These are phyloP conservation scores for Ochropleura plecta DNA, from an alignment of 2,888 invertebrate genomes.

Conservation along the genomic window DNA sequence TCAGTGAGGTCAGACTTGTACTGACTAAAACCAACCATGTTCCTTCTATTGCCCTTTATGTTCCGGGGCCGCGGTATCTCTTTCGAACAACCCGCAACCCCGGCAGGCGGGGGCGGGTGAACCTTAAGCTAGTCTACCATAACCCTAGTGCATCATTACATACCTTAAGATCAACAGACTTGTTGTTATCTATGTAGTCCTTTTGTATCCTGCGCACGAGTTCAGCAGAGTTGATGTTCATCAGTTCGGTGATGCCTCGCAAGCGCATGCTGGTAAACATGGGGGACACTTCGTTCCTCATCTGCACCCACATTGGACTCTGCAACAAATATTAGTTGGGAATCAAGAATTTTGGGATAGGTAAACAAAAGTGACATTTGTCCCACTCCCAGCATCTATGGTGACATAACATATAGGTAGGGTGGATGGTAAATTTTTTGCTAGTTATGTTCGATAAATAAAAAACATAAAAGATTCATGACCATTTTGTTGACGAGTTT, in stretches of 20 bases:
- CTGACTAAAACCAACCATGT: too few species aligned
- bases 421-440: neutral
- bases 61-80: too few species aligned
- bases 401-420: neutral
- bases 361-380: neutral
- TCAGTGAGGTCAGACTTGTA: too few species aligned
- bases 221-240: constrained; percentile 80
- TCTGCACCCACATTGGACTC: constrained; percentile 80
- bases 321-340: constrained; percentile 51
- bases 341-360: neutral
- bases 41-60: too few species aligned
- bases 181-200: constrained; percentile 75
- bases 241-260: constrained; percentile 78
- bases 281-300: constrained; percentile 79
- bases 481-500: neutral
- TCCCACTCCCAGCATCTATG: neutral
- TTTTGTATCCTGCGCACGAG: constrained; percentile 77
- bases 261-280: constrained; percentile 81
- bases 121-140: too few species aligned
- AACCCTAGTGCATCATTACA: neutral
- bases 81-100: too few species aligned
- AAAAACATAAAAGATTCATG: neutral
- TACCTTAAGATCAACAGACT: constrained; percentile 80
- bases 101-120: too few species aligned
- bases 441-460: neutral